Conservation (phyloP, 2,888 invertebrate genomes). For the Catocala fraxini region DNA sequence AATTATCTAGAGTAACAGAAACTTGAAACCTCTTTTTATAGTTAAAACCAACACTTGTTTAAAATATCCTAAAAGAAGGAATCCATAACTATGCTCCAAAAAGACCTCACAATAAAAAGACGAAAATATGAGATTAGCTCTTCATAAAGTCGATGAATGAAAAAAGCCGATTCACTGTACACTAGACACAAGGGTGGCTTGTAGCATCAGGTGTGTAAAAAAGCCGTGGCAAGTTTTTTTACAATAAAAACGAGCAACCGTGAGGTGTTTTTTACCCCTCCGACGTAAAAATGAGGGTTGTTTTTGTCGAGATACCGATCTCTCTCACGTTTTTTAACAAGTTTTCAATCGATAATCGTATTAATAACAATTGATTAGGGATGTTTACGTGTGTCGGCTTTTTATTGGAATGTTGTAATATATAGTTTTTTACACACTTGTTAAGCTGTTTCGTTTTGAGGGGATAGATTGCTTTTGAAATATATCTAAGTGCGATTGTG, state of each 20-base stretch:
- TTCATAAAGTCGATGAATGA: constrained; percentile 40
- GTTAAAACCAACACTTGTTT: too few species aligned
- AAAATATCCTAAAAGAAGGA: too few species aligned
- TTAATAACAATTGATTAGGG: constrained; percentile 77
- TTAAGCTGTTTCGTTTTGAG: constrained; percentile 1
- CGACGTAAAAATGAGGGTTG: constrained; percentile 56
- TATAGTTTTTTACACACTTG: constrained; percentile 18
- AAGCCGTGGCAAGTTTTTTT: constrained; percentile 70
- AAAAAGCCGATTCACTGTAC: constrained; percentile 49
- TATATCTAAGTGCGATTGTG: too few species aligned
- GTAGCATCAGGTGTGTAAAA: constrained; percentile 76
- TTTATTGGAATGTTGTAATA: constrained; percentile 46
- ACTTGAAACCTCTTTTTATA: too few species aligned
- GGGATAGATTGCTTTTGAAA: not conserved
- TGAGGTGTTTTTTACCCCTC: constrained; percentile 70
- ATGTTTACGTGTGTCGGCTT: constrained; percentile 74
- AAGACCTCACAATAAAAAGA: constrained; percentile 4
- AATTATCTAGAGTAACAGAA: too few species aligned
- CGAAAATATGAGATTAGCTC: constrained; percentile 27
- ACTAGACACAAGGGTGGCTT: constrained; percentile 39
- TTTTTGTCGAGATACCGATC: constrained; percentile 78
- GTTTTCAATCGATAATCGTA: constrained; percentile 67
- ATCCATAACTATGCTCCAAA: not conserved
- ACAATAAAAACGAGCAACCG: constrained; percentile 62
- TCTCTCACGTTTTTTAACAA: constrained; percentile 82